These are phyloP conservation scores for Agrotis ipsilon DNA, from an alignment of 2,888 invertebrate genomes.

Conservation along the genomic window DNA sequence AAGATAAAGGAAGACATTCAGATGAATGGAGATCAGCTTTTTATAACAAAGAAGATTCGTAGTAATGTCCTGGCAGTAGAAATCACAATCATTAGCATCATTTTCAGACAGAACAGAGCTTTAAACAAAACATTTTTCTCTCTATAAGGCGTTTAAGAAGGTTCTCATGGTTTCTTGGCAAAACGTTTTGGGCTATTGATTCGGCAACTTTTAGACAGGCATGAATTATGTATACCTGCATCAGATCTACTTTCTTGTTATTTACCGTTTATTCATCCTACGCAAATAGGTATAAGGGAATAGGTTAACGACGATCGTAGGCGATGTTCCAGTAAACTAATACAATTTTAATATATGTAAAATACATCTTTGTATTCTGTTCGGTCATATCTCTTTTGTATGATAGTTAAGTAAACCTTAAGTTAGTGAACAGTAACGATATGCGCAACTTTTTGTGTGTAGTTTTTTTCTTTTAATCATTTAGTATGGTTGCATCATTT, in stretches of 20 bases:
- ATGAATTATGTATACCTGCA: conserved; percentile 48
- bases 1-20: no score
- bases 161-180: neutral
- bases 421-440: neutral
- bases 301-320: conserved; percentile 28
- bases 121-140: no score
- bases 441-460: no score
- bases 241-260: conserved; percentile 37
- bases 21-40: no score
- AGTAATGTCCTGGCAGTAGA: no score
- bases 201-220: conserved; percentile 24
- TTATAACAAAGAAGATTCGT: no score
- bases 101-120: no score
- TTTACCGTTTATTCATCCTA: conserved; percentile 37
- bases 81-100: no score
- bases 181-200: conserved; percentile 1
- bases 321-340: conserved; percentile 15
- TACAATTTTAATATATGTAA: conserved; percentile 8
- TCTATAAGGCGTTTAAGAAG: neutral
- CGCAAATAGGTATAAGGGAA: conserved; percentile 32
- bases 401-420: neutral
- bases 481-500: no score
- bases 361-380: neutral
- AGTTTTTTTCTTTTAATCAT: no score
- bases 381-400: neutral